Conservation (phyloP, 1,140 invertebrate genomes). For the Pseudomyrmex pallidus region DNA sequence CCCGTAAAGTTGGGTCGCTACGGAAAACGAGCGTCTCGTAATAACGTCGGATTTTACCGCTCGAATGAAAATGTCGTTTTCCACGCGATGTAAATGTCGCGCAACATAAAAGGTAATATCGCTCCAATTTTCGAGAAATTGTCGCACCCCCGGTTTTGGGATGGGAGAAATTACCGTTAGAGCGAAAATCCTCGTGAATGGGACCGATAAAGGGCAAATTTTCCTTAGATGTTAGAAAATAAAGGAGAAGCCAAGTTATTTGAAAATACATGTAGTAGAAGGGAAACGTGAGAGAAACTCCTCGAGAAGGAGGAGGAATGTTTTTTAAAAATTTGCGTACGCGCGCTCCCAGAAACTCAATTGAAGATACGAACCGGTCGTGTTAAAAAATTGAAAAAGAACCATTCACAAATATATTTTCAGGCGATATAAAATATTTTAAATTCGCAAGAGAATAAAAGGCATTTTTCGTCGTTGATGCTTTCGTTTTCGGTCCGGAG, state of each 20-base stretch:
- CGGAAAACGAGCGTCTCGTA: constrained; percentile 2
- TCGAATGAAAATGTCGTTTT: constrained; percentile 2
- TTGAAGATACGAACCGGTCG: background rate
- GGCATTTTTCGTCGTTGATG: background rate
- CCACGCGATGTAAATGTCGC: background rate
- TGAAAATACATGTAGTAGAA: background rate
- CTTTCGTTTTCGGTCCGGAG: background rate
- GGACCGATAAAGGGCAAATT: background rate
- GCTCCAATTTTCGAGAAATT: constrained; percentile 1
- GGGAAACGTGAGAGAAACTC: background rate
- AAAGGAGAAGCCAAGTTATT: background rate
- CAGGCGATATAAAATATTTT: background rate
- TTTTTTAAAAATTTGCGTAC: background rate
- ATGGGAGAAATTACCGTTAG: background rate
- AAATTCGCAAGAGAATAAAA: background rate
- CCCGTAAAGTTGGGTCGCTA: background rate
- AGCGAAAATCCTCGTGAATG: background rate
- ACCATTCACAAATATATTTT: background rate
- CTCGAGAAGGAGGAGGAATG: no score
- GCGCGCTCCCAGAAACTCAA: background rate
- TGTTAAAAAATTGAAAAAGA: background rate
- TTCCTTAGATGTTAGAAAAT: background rate
- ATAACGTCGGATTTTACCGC: constrained; percentile 25
- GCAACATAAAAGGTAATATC: background rate
- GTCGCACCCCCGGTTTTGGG: background rate